Evolutionary conservation across 2,113 vertebrate genomes (phyloP), one percentile per base, ranked within the genome.

Genomic region (Gadus macrocephalus): DNA sequence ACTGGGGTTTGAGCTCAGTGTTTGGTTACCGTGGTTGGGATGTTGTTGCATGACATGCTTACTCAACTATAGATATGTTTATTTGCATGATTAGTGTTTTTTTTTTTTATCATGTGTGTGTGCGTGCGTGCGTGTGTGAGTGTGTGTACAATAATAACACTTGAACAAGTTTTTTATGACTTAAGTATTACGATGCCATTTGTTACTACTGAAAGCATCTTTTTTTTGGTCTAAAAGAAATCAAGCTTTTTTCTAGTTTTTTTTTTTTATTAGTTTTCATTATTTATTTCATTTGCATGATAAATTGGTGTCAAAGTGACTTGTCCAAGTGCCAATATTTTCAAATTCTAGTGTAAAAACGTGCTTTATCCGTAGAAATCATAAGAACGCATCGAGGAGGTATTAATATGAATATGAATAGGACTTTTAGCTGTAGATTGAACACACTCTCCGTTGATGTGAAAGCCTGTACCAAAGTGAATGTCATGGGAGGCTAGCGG

Each of bases 71-170:
- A 83, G 71, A 86, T 90, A 85, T 87, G 78, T 89, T 94, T 90
- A 88, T 90, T 88, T 96, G 95, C 95, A 96, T 97, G 96, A 95
- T 91, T 89, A 88, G 87, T 84, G 86, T 92, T 87, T 90, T 90
- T 90, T 89, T 89, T 88, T 76, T 79, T 20, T 81, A 61, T 58
- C 55, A 17, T 58, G 55, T 17, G 55, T 79, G 80, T 81, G 3
- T 64, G 9, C 14, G 17, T 62, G 17, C 22, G 17, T 62, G 17
- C 22, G 17, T 62, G 17, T 14, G 17, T 62, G 17, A 1, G 25
- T 62, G 61, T 83, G 81, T 83, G 80, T 84, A 80, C 81, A 67
- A 81, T 72, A 88, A 82, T 91, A 92, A 92, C 92, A 93, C 94
- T 95, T 96, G 93, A 94, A 94, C 90, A 93, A 92, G 84, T 94